A percentile compares a stretch with the other conserved stretches of the same genome.
phyloP scores from a whole-genome alignment of 2,888 invertebrate genomes.

The Caenorhabditis imperialis region DNA sequence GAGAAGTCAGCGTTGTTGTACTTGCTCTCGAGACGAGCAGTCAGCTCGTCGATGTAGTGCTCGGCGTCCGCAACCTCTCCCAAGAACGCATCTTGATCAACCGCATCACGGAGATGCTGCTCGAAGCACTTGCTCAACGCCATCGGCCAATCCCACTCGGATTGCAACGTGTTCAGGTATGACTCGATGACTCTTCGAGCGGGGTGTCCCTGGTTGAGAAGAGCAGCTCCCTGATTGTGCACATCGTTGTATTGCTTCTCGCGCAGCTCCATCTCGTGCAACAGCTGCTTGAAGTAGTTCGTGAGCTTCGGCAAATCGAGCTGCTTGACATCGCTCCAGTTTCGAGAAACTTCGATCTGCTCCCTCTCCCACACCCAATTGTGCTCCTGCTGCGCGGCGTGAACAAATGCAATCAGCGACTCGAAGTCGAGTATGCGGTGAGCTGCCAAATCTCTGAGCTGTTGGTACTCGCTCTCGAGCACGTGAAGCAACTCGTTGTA shows the following conservation, averaged over 20 bases:
- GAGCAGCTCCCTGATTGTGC: conserved; percentile 93
- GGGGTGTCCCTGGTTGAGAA: conserved; percentile 94
- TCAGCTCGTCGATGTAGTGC: conserved; percentile 87
- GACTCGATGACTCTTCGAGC: conserved; percentile 94
- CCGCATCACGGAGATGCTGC: conserved; percentile 92
- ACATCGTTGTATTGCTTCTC: conserved; percentile 96
- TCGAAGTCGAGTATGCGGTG: conserved; percentile 90
- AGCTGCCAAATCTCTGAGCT: conserved; percentile 86
- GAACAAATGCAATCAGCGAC: conserved; percentile 86
- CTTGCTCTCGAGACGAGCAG: conserved; percentile 90
- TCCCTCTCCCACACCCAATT: conserved; percentile 98
- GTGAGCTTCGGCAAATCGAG: conserved; percentile 89
- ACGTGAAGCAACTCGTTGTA: conserved; percentile 93
- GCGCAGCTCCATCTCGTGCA: conserved; percentile 94
- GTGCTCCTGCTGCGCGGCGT: conserved; percentile 88
- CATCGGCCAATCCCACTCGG: conserved; percentile 97
- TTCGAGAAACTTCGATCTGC: conserved; percentile 92
- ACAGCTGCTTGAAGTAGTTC: conserved; percentile 81
- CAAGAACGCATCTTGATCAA: conserved; percentile 91
- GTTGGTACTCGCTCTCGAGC: conserved; percentile 93
- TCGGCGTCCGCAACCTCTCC: conserved; percentile 91
- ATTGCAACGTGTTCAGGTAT: conserved; percentile 91
- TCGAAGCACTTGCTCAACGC: conserved; percentile 95
- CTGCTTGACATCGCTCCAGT: conserved; percentile 93
- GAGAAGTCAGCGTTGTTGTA: conserved; percentile 95